phyloP scores from a whole-genome alignment of 2,888 invertebrate species.

The Lomographa bimaculata region DNA sequence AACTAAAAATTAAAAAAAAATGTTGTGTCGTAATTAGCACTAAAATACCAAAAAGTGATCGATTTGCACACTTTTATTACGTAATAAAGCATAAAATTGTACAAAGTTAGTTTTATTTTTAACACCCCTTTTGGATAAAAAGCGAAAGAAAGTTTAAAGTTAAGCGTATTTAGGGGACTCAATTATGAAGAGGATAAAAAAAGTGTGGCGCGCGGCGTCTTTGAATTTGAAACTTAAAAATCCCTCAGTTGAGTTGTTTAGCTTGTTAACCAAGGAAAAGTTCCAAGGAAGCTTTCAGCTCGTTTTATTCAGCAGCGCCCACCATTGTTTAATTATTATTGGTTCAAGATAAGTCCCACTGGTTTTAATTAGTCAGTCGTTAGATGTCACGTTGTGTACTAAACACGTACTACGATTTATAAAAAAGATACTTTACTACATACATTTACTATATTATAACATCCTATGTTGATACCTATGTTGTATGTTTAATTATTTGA shows the following conservation, averaged over 20 bases:
- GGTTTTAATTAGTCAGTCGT: no score
- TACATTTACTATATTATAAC: no score
- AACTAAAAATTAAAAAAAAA: no score
- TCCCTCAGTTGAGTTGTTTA: neutral
- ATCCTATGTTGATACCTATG: no score
- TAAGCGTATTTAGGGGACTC: constrained; percentile 11
- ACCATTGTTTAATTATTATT: constrained; percentile 6
- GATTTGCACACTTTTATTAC: neutral
- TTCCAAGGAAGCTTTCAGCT: neutral
- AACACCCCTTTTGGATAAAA: neutral
- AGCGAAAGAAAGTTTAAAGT: constrained; percentile 1
- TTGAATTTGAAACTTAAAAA: constrained; percentile 10
- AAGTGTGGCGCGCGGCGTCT: neutral
- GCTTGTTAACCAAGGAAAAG: constrained; percentile 1
- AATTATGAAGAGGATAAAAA: constrained; percentile 15
- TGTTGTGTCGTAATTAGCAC: no score
- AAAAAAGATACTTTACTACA: no score
- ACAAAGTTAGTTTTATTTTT: no score
- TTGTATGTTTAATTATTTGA: no score
- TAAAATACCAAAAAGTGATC: neutral
- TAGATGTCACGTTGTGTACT: no score
- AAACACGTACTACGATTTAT: no score
- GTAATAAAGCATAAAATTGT: no score
- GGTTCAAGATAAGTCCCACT: no score
- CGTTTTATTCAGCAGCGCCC: neutral